phyloP scores from a whole-genome alignment of 2,113 vertebrate genomes.

The Paedocypris sp. region DNA sequence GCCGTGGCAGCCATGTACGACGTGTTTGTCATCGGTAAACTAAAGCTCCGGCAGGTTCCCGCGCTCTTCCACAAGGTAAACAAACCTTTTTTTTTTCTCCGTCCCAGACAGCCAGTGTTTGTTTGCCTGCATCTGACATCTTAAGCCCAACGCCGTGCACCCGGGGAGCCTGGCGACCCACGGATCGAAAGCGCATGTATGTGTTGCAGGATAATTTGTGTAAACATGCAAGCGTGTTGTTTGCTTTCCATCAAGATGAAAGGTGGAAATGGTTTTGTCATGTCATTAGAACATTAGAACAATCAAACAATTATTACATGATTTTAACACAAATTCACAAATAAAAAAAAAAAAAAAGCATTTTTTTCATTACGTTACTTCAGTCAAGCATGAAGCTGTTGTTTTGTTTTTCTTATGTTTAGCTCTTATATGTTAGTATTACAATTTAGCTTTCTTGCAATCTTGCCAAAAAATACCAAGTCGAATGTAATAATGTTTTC shows the following conservation, averaged over 20 bases:
- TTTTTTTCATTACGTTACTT: no score
- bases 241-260: constrained; percentile 39
- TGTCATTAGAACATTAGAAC: constrained; percentile 44
- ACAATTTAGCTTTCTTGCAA: no score
- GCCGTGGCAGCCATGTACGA: constrained; percentile 86
- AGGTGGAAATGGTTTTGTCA: constrained; percentile 38
- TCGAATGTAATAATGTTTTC: no score
- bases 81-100: constrained; percentile 6
- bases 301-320: no score
- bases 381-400: no score
- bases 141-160: background rate
- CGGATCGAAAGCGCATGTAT: constrained; percentile 20
- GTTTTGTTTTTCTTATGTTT: no score
- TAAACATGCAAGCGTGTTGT: constrained; percentile 11
- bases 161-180: constrained; percentile 8
- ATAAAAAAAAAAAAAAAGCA: no score
- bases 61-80: constrained; percentile 80
- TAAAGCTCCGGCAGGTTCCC: constrained; percentile 77
- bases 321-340: no score
- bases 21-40: constrained; percentile 78
- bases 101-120: background rate
- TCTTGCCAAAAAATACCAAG: no score
- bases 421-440: no score
- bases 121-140: constrained; percentile 21
- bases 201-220: constrained; percentile 6